Evolutionary conservation across 1,140 invertebrate genomes (phyloP).

Genomic region (Wasmannia auropunctata): DNA sequence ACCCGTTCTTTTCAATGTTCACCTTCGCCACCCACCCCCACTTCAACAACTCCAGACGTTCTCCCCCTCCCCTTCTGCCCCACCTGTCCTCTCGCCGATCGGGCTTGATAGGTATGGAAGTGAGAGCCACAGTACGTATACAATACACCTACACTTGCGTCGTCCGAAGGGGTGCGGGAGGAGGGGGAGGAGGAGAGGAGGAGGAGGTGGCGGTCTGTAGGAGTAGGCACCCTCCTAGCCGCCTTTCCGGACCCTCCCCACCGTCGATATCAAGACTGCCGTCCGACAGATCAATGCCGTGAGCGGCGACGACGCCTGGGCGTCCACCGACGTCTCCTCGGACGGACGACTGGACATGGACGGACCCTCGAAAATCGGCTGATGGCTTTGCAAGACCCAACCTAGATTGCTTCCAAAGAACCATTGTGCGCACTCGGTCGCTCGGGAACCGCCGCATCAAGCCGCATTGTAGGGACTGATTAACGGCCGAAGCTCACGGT

Average conservation of each 20-base stretch:
- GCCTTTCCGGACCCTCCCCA: slow-evolving; percentile 72
- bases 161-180: neutral
- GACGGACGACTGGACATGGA: slow-evolving; percentile 70
- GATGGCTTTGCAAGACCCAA: slow-evolving; percentile 46
- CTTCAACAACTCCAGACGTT: slow-evolving; percentile 48
- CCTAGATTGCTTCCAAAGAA: slow-evolving; percentile 59
- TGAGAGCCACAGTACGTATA: slow-evolving; percentile 52
- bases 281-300: slow-evolving; percentile 84
- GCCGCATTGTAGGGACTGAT: slow-evolving; percentile 36
- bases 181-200: neutral
- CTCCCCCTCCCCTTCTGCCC: too few relatives aligned
- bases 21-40: slow-evolving; percentile 42
- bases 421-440: slow-evolving; percentile 47
- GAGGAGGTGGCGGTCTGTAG: slow-evolving; percentile 16
- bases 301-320: slow-evolving; percentile 81
- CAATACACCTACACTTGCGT: slow-evolving; percentile 54
- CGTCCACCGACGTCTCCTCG: slow-evolving; percentile 76
- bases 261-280: slow-evolving; percentile 83
- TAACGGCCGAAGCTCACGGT: slow-evolving; percentile 12
- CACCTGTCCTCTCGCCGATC: slow-evolving; percentile 26
- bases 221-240: slow-evolving; percentile 66
- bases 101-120: slow-evolving; percentile 56
- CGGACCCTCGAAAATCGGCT: slow-evolving; percentile 58
- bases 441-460: slow-evolving; percentile 25
- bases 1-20: slow-evolving; percentile 45